Evolutionary conservation across 2,797 vertebrate genomes (phyloP).

Genomic region (Rhinichthys osculus): DNA sequence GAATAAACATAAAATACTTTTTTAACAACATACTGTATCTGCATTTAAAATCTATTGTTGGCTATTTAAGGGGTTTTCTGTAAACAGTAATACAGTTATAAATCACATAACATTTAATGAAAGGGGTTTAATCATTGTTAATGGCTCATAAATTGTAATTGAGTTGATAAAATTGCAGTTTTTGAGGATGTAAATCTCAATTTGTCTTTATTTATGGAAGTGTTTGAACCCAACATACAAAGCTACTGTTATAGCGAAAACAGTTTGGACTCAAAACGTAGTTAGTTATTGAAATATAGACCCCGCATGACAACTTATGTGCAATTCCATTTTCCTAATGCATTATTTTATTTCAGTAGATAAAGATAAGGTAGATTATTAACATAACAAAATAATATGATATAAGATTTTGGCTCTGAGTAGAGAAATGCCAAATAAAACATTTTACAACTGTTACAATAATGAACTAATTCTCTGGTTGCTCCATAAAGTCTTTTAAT

Average conservation of each 20-base stretch:
- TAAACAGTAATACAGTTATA: neutral
- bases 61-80: neutral
- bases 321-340: neutral
- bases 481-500: neutral
- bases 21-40: neutral
- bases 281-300: neutral
- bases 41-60: neutral
- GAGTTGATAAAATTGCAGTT: neutral
- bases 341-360: neutral
- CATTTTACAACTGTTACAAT: neutral
- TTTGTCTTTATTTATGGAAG: neutral
- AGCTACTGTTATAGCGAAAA: neutral
- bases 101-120: neutral
- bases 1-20: neutral
- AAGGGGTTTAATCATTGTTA: neutral
- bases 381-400: too few species aligned
- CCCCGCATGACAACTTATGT: neutral
- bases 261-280: neutral
- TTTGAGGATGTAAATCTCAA: neutral
- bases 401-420: neutral
- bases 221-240: neutral
- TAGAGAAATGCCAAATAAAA: neutral
- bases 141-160: neutral
- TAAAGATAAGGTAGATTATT: too few species aligned
- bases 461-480: neutral